These are phyloP conservation scores for Andrena flavipes DNA, from an alignment of 2,888 invertebrate genomes.

Conservation along the genomic window DNA sequence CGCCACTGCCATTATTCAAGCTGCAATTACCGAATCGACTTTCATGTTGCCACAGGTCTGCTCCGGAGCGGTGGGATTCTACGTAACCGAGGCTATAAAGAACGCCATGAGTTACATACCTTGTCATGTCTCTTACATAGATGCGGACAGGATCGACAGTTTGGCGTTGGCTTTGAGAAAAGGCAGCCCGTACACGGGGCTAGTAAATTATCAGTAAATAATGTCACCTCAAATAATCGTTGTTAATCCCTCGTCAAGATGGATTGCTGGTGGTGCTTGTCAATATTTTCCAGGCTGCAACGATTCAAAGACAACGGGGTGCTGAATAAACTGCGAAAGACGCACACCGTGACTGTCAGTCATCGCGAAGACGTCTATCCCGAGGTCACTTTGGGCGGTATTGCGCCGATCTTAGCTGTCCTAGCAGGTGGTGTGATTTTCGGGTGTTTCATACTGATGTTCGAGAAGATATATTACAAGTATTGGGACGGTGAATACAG, in stretches of 20 bases:
- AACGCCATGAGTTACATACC: slow-evolving; percentile 60
- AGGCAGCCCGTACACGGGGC: slow-evolving; percentile 72
- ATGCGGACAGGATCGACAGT: slow-evolving; percentile 71
- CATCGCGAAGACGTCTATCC: not conserved
- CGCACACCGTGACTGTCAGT: slow-evolving; percentile 29
- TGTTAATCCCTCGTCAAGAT: not conserved
- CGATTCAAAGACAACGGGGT: slow-evolving; percentile 74
- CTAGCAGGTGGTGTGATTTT: slow-evolving; percentile 66
- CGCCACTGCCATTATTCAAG: not conserved
- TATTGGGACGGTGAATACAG: not conserved
- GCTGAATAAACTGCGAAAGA: slow-evolving; percentile 65
- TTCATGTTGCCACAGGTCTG: slow-evolving; percentile 69
- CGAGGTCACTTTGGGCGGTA: slow-evolving; percentile 62
- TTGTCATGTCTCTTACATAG: slow-evolving; percentile 70
- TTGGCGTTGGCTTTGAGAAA: slow-evolving; percentile 71
- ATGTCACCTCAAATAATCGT: not conserved
- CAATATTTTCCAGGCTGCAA: slow-evolving; percentile 67
- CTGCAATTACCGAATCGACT: not conserved
- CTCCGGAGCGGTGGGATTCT: slow-evolving; percentile 73
- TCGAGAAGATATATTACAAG: slow-evolving; percentile 62
- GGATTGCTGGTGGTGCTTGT: too few relatives aligned
- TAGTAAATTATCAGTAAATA: slow-evolving; percentile 74
- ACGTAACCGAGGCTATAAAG: slow-evolving; percentile 66
- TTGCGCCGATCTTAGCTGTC: slow-evolving; percentile 72
- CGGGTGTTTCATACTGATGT: slow-evolving; percentile 61